Base-by-base conservation (phyloP, 2,113 vertebrate species). In the Otus sunia region DNA sequence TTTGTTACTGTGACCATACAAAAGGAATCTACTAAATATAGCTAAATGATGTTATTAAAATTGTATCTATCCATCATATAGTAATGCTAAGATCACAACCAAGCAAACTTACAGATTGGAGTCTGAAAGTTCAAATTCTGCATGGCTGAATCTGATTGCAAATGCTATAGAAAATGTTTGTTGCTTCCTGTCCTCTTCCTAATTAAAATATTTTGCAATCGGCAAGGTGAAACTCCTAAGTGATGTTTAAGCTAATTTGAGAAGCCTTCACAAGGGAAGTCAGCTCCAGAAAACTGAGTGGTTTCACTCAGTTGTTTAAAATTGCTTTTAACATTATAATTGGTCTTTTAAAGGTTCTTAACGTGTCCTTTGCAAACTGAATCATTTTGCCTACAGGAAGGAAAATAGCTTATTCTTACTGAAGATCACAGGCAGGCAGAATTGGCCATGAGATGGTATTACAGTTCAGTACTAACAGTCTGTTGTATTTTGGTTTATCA, bases 1-100 rank as follows among this genome's bases (percentile, higher is more conserved):
- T 47, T 96, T 98, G 96, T 98, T 98, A 97, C 98, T 97, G 97
- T 98, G 98, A 97, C 97, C 97, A 90, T 90, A 93, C 96, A 94
- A 96, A 98, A 97, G 90, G 47, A 82, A 80, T 96, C 86, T 97
- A 90, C 95, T 96, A 97, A 97, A 55, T 88, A 15, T 71, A 93
- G 91, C 97, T 96, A 41, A 92, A 84, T 95, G 36, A 94, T 93
- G 94, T 94, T 86, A 91, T 26, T 94, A 72, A 97, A 97, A 92
- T 74, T 94, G 66, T 94, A 84, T 97, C 94, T 96, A 56, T 92
- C 92, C 92, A 75, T 96, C 87, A 56, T 94, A 93, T 91, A 97
- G 93, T 94, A 92, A 86, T 0, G 59, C 84, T 86, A 66, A 95
- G 96, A 95, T 95, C 95, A 91, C 95, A 97, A 23, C 95, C 95